phyloP scores from a whole-genome alignment of 2,113 vertebrate species.

The Macroglossus sobrinus region DNA sequence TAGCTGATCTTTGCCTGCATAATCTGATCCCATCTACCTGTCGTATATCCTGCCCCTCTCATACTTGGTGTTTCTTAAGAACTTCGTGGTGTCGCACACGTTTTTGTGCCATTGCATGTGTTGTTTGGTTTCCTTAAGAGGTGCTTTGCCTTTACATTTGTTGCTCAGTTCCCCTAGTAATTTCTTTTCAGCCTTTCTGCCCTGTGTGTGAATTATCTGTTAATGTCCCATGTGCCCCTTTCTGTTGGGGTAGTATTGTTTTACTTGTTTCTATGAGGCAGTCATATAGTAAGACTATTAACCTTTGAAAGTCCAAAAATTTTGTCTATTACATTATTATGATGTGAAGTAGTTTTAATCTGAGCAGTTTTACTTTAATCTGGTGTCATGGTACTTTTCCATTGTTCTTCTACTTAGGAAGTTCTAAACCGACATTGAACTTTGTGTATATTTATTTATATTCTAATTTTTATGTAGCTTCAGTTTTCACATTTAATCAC shows the following conservation, averaged over 20 bases:
- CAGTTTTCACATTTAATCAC: background rate
- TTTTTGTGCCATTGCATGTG: background rate
- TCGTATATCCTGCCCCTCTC: background rate
- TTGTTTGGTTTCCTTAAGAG: background rate
- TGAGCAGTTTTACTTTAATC: background rate
- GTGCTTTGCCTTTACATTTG: background rate
- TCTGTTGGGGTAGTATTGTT: background rate
- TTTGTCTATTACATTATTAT: background rate
- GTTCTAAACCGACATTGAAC: background rate
- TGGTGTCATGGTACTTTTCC: background rate
- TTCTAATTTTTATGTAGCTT: background rate
- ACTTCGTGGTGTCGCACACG: background rate
- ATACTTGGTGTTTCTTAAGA: background rate
- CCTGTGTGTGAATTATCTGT: background rate
- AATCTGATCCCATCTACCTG: background rate
- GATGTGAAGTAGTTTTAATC: background rate
- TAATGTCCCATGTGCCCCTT: background rate
- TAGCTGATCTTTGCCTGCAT: background rate
- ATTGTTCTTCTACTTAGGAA: background rate
- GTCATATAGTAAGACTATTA: background rate
- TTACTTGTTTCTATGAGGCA: background rate
- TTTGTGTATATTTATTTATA: background rate
- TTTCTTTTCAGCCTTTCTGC: background rate
- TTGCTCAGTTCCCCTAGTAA: background rate
- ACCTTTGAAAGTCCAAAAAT: background rate